Base-by-base conservation (phyloP, 2,888 invertebrate species). In the Andricus quercusramuli region DNA sequence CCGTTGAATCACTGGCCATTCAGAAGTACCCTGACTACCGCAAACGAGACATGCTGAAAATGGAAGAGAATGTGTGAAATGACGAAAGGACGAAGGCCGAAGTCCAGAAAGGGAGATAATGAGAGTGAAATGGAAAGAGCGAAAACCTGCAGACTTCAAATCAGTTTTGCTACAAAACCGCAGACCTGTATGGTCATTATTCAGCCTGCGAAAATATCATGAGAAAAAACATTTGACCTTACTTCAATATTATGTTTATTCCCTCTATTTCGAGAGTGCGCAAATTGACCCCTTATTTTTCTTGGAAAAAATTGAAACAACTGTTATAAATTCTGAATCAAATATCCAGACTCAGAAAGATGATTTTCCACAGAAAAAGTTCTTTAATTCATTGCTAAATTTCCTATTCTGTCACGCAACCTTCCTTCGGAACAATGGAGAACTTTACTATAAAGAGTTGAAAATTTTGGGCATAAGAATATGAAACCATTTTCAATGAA, bases 41-140 rank as follows among this genome's bases (percentile, higher is more conserved):
- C 74, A 74, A 56, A 56, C 74, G 74, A 74, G 74, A 74, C 74
- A 74, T 56, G 29, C 51, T 74, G 74, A 41, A 74, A 74, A 74
- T 51, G 20, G 74, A 20, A n/a, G 74, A 51, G 56, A 74, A 74
- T 56, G 56, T 74, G 74, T 56, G 51, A 56, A 74, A 74, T 56
- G 74, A 56, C 51, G 51, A 56, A 74, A 74, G 56, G 74, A 56
- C 74, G 74, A 74, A 74, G 51, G 74, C 56, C 74, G 56, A 74
- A 74, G 74, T 74, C 56, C 32, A 74, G 74, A 74, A 74, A 74
- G 32, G 74, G n/a, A 74, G 74, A 74, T 74, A 74, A 74, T 74
- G 74, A 74, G 74, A 29, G 74, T 74, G 51, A 56, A 74, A 56
- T 74, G 5, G 29, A 56, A 74, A 47, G 11, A 70, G 17, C 17